Conservation (phyloP, 2,888 invertebrate species). For the Drosophila testacea region DNA sequence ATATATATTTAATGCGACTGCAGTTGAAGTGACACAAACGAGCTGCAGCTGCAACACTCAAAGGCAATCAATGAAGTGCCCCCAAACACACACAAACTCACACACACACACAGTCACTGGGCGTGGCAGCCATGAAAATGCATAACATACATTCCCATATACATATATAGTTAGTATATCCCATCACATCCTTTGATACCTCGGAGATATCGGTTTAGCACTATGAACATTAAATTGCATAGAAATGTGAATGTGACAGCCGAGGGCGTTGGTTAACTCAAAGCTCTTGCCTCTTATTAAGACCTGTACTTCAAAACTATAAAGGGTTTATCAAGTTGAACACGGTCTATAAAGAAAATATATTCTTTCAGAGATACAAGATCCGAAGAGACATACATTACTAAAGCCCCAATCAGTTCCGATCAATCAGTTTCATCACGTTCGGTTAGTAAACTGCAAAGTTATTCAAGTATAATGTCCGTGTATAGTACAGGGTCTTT, state of each 20-base stretch:
- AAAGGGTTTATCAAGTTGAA: too few relatives aligned
- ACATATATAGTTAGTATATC: neutral
- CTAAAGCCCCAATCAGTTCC: too few relatives aligned
- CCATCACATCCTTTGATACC: constrained; percentile 31
- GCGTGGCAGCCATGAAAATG: constrained; percentile 52
- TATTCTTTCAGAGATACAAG: too few relatives aligned
- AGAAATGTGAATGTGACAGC: constrained; percentile 53
- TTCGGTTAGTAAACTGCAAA: too few relatives aligned
- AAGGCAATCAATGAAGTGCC: constrained; percentile 74
- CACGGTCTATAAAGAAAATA: too few relatives aligned
- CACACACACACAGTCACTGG: constrained; percentile 11
- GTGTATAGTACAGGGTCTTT: too few relatives aligned
- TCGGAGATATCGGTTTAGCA: constrained; percentile 54
- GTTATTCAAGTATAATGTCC: too few relatives aligned
- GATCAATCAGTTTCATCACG: too few relatives aligned
- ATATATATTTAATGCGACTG: constrained; percentile 60
- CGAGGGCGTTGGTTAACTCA: constrained; percentile 46
- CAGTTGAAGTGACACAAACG: constrained; percentile 51
- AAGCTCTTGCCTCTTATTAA: constrained; percentile 27
- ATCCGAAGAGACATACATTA: too few relatives aligned
- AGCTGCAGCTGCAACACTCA: constrained; percentile 53
- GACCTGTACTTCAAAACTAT: too few relatives aligned
- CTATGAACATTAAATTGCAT: constrained; percentile 53
- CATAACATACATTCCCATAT: constrained; percentile 4
- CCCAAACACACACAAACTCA: neutral